phyloP scores from a whole-genome alignment of 2,797 vertebrate genomes.

The Bothrops alternatus region DNA sequence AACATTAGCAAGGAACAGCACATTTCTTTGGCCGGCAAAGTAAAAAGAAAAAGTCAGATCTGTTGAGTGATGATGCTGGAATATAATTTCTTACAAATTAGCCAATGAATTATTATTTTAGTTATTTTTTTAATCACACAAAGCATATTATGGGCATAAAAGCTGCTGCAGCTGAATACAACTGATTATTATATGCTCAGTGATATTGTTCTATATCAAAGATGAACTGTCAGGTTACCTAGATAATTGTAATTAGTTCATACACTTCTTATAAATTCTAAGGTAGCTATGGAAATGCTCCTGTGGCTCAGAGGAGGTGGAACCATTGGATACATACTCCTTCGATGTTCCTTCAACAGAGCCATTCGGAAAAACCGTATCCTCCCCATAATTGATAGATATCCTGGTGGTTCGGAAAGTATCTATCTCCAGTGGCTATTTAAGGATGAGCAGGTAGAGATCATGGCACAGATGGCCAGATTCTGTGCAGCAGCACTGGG shows the following conservation, averaged over 20 bases:
- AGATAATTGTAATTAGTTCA: neutral
- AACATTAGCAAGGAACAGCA: neutral
- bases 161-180: neutral
- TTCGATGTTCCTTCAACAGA: no score
- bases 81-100: neutral
- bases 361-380: no score
- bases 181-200: neutral
- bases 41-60: neutral
- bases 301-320: no score
- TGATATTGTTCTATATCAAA: neutral
- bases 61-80: neutral
- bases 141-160: neutral
- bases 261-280: neutral
- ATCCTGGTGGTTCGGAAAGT: no score
- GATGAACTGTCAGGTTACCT: neutral
- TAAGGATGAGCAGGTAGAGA: no score
- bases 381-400: no score
- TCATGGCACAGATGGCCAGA: no score
- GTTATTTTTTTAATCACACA: neutral
- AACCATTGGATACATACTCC: no score
- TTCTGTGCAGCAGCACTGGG: no score
- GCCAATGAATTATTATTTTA: neutral
- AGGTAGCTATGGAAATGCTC: neutral
- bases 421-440: no score
- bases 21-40: neutral